Base-by-base conservation (phyloP, 2,888 invertebrate species). In the Hyppa rectilinea region DNA sequence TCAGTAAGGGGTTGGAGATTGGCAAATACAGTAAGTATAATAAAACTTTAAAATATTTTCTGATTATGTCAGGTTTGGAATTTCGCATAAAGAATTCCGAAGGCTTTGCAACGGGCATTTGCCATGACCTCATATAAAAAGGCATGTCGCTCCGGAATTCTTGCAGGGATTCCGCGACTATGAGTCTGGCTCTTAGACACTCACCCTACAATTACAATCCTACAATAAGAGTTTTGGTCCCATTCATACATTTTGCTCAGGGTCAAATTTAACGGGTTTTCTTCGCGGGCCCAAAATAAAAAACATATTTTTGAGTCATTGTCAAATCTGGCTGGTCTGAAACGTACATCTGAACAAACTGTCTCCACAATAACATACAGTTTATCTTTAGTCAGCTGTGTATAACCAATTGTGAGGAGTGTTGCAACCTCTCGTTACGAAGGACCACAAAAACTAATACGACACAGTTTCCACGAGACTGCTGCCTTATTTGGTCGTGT, bases 391-490 rank as follows among this genome's bases (percentile, higher is more conserved):
- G 69, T 70, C 80, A 81, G 81, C 71, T 80, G 71, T 78, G 73
- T 78, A 71, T 75, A 71, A 74, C 72, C 78, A 83, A 85, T 82
- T 80, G 72, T 80, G 77, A 82, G 85, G 77, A 71, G 81, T 90
- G 87, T 88, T 78, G 88, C 87, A 89, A 87, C 78, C 77, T 83
- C 86, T 83, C 86, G 78, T 82, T 85, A 80, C 75, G 86, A 88
- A 88, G 89, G 86, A 85, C 55, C 76, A 87, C 88, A 91, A 91
- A 90, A 90, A 90, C 84, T 83, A 81, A 79, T 72, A 78, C 87
- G 93, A 85, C 93, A 92, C 91, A 91, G 92, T 93, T 94, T 92
- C 92, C 93, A 92, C 92, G 91, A 85, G 85, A 80, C 84, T 77
- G 80, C 83, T 81, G 75, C 94, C 92, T 81, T 92, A 92, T 92